Base-by-base conservation (phyloP, 2,888 invertebrate genomes). In the Andrena praecox region DNA sequence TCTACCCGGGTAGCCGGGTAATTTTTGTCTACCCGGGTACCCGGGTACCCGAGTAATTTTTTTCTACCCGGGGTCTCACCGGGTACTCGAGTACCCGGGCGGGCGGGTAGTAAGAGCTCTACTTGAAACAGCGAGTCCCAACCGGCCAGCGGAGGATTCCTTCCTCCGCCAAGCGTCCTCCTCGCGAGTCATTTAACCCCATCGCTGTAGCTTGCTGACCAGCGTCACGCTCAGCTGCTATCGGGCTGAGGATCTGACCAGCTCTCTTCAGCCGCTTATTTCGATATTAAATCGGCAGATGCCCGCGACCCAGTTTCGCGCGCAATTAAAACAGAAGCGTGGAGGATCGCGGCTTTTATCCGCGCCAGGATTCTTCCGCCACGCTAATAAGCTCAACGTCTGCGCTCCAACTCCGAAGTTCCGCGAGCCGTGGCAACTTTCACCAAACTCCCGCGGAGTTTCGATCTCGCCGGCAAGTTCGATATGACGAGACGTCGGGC, bases 71-170 rank as follows among this genome's bases (percentile, higher is more conserved):
- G n/a, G n/a, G n/a, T n/a, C n/a, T n/a, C n/a, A n/a, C n/a, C n/a
- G n/a, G n/a, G n/a, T n/a, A n/a, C n/a, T n/a, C n/a, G n/a, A n/a
- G n/a, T n/a, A n/a, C n/a, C n/a, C n/a, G n/a, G n/a, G n/a, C n/a
- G n/a, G n/a, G n/a, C n/a, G n/a, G n/a, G n/a, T n/a, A n/a, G n/a
- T n/a, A n/a, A n/a, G n/a, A n/a, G n/a, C 60, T 52, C 52, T 31
- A 31, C 1, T 60, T 35, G 73, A 52, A 80, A 80, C 66, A 20
- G 70, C 50, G 42, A 78, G 59, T 70, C 52, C 3, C 35, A 48
- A 20, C 20, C 1, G 8, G 31, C n/a, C 27, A 16, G 50, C 24
- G 54, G 12, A 50, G 12, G 10, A 10, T 29, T 3, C 8, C 20
- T 31, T 12, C 66, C 29, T 24, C 60, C 60, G 0, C 50, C 52